These are phyloP conservation scores for Coryphaenoides rupestris DNA, from an alignment of 2,113 vertebrate species.

Conservation along the genomic window DNA sequence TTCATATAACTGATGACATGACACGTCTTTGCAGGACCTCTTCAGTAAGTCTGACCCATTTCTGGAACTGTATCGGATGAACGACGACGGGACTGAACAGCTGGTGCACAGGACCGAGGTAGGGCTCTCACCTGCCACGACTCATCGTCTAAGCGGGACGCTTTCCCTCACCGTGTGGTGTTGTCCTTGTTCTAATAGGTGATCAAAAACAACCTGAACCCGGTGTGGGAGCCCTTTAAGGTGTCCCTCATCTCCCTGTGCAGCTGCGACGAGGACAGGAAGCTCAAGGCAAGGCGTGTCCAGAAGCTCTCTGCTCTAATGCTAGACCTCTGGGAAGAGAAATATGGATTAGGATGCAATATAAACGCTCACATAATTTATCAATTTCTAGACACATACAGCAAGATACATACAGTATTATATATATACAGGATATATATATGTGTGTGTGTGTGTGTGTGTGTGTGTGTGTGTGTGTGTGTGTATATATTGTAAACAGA, in stretches of 20 bases:
- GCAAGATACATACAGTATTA: no score
- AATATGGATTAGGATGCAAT: no score
- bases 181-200: slow-evolving; percentile 68
- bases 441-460: no score
- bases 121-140: slow-evolving; percentile 10
- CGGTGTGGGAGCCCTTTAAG: slow-evolving; percentile 92
- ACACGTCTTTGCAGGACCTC: slow-evolving; percentile 77
- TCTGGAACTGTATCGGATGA: slow-evolving; percentile 88
- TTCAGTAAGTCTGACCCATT: slow-evolving; percentile 97
- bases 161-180: slow-evolving; percentile 3
- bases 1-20: slow-evolving; percentile 1
- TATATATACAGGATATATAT: no score
- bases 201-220: slow-evolving; percentile 95
- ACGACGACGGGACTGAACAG: slow-evolving; percentile 82
- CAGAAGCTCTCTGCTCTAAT: background rate
- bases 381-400: no score
- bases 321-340: no score
- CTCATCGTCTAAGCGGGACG: background rate
- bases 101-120: slow-evolving; percentile 92
- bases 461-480: no score
- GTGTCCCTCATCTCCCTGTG: slow-evolving; percentile 90
- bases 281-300: slow-evolving; percentile 81
- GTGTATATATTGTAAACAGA: background rate
- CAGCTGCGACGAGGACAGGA: slow-evolving; percentile 88
- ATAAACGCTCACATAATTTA: no score